phyloP scores from a whole-genome alignment of 2,797 vertebrate genomes.

The Galaxias olidus region DNA sequence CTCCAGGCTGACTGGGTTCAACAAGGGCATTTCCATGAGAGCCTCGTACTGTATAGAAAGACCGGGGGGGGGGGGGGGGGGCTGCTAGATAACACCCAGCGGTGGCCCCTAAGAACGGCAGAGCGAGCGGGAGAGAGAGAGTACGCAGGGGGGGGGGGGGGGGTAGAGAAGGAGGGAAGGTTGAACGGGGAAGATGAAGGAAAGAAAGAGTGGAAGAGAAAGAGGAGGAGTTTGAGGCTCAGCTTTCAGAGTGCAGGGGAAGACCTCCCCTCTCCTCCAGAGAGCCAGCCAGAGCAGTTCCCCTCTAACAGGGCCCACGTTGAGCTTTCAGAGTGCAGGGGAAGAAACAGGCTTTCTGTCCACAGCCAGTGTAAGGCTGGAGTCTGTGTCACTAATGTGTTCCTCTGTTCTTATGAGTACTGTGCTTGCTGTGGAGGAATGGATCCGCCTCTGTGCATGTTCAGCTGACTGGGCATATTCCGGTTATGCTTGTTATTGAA shows the following conservation, averaged over 20 bases:
- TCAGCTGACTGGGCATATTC: too few species aligned
- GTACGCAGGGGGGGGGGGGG: neutral
- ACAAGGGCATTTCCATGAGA: slow-evolving; percentile 47
- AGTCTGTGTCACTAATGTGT: too few species aligned
- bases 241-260: slow-evolving; percentile 38
- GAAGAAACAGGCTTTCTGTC: slow-evolving; percentile 1
- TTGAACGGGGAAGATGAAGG: slow-evolving; percentile 1
- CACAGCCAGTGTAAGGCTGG: too few species aligned
- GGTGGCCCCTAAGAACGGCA: slow-evolving; percentile 40
- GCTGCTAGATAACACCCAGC: slow-evolving; percentile 62
- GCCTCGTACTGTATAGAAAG: slow-evolving; percentile 49
- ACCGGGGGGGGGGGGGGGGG: slow-evolving; percentile 29
- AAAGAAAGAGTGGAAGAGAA: slow-evolving; percentile 10
- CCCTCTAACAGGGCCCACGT: too few species aligned
- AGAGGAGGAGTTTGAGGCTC: slow-evolving; percentile 26
- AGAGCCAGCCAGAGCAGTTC: neutral
- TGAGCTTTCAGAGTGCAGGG: too few species aligned
- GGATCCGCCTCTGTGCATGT: too few species aligned
- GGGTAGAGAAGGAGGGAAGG: neutral
- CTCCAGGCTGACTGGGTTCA: slow-evolving; percentile 37
- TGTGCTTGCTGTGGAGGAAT: too few species aligned
- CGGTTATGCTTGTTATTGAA: neutral
- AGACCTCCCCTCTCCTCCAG: slow-evolving; percentile 34
- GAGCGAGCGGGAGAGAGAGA: neutral
- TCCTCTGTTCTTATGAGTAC: too few species aligned